phyloP scores from a whole-genome alignment of 2,113 vertebrate species.

The Sclerurus mexicanus region DNA sequence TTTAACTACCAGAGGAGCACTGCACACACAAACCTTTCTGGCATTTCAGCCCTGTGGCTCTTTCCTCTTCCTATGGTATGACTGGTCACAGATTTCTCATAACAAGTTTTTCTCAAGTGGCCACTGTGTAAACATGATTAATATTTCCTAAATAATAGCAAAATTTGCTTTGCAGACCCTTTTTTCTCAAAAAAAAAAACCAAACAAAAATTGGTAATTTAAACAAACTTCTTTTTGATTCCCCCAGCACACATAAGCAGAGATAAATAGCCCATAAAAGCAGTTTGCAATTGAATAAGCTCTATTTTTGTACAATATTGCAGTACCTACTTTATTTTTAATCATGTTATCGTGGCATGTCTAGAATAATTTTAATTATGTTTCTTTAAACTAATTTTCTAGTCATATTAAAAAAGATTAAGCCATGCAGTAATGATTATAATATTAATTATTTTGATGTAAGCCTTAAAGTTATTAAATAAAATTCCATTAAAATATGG shows the following conservation, averaged over 20 bases:
- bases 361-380: conserved; percentile 67
- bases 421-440: conserved; percentile 48
- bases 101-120: conserved; percentile 81
- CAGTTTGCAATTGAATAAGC: conserved; percentile 65
- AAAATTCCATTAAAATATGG: conserved; percentile 56
- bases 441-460: conserved; percentile 59
- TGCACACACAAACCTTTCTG: conserved; percentile 67
- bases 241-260: conserved; percentile 54
- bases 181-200: not conserved
- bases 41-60: conserved; percentile 68
- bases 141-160: conserved; percentile 77
- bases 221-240: conserved; percentile 66
- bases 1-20: conserved; percentile 82
- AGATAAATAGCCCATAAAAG: conserved; percentile 60
- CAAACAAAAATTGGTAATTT: not conserved
- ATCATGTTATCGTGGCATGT: conserved; percentile 48
- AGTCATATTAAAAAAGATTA: conserved; percentile 61
- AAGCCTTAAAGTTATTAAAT: conserved; percentile 58
- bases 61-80: conserved; percentile 67
- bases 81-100: conserved; percentile 62
- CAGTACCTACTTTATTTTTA: conserved; percentile 59
- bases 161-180: conserved; percentile 72
- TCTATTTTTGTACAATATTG: conserved; percentile 51
- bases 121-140: conserved; percentile 64
- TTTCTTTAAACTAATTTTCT: conserved; percentile 64